Conservation (phyloP, 2,797 vertebrate species). For the Mus minutoides region DNA sequence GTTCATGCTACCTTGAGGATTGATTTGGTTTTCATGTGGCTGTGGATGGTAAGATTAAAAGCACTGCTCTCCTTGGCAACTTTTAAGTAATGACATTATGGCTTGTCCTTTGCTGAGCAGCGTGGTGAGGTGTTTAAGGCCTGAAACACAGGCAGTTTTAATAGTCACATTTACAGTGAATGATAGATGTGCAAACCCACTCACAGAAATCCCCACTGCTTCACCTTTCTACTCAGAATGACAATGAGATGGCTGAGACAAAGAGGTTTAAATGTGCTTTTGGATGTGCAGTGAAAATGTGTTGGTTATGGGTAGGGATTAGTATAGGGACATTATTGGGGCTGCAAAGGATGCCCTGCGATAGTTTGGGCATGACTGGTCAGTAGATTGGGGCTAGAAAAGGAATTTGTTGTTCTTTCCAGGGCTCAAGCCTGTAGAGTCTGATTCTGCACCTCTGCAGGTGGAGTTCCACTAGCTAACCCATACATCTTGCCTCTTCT, state of each 20-base stretch:
- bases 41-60: slow-evolving; percentile 70
- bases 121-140: slow-evolving; percentile 48
- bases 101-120: slow-evolving; percentile 63
- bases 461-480: neutral
- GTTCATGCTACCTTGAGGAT: slow-evolving; percentile 25
- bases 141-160: slow-evolving; percentile 48
- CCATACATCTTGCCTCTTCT: neutral
- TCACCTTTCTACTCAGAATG: neutral
- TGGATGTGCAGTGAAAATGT: neutral
- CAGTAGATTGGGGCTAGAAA: neutral
- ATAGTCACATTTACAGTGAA: slow-evolving; percentile 29
- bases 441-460: neutral
- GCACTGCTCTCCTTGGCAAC: slow-evolving; percentile 12
- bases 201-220: neutral
- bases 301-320: neutral
- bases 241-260: neutral
- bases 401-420: neutral
- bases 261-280: neutral
- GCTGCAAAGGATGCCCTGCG: neutral
- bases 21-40: slow-evolving; percentile 56
- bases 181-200: slow-evolving; percentile 8
- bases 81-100: slow-evolving; percentile 63
- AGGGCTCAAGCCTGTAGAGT: neutral
- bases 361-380: neutral
- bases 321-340: neutral